These are phyloP conservation scores for Coregonus clupeaformis DNA, from an alignment of 2,113 vertebrate genomes.

Conservation along the genomic window DNA sequence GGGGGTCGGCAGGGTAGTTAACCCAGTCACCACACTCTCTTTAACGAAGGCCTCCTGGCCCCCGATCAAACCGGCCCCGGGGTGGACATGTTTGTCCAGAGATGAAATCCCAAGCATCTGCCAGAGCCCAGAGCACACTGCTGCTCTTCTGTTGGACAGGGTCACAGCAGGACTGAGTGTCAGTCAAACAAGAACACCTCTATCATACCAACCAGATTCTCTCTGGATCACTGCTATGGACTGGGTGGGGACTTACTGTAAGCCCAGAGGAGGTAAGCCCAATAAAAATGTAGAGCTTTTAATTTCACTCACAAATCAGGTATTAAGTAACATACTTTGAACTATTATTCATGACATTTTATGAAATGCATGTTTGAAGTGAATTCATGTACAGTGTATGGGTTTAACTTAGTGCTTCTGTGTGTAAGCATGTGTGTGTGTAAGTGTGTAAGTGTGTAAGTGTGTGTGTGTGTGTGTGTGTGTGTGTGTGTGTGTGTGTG, in stretches of 20 bases:
- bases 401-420: constrained; percentile 2
- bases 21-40: constrained; percentile 14
- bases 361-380: background rate
- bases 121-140: constrained; percentile 14
- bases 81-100: constrained; percentile 41
- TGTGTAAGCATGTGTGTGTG: background rate
- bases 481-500: too few species aligned
- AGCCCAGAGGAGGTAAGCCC: background rate
- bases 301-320: constrained; percentile 3
- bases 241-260: constrained; percentile 19
- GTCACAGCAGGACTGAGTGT: constrained; percentile 29
- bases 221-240: background rate
- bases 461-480: background rate
- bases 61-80: constrained; percentile 36
- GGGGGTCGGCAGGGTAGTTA: constrained; percentile 12
- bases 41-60: constrained; percentile 45
- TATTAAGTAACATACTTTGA: background rate
- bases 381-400: background rate
- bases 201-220: constrained; percentile 24
- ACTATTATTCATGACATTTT: background rate
- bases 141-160: background rate
- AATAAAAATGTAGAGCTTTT: background rate
- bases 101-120: constrained; percentile 22
- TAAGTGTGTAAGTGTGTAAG: background rate
- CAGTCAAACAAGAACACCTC: constrained; percentile 38